Conservation (phyloP, 2,113 vertebrate species). For the Phaethornis superciliosus region DNA sequence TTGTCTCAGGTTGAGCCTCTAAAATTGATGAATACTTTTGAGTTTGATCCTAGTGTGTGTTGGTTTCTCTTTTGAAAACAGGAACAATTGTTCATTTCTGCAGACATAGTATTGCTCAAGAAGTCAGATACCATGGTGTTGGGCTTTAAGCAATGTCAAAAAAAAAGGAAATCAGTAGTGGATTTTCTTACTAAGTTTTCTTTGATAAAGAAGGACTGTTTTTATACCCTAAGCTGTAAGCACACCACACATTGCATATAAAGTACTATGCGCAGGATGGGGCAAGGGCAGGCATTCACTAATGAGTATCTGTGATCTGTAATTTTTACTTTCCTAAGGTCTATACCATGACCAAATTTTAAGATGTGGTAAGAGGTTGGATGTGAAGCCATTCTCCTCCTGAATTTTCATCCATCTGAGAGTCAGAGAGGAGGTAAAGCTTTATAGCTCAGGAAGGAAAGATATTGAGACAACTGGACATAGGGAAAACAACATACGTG, state of each 20-base stretch:
- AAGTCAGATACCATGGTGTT: background rate
- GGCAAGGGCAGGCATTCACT: background rate
- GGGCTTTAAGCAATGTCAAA: background rate
- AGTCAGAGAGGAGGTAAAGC: background rate
- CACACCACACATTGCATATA: rapidly evolving
- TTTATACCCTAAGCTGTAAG: background rate
- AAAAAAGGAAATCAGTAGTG: background rate
- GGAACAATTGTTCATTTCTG: background rate
- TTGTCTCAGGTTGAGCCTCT: background rate
- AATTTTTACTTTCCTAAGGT: background rate
- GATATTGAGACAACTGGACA: background rate
- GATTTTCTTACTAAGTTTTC: no score
- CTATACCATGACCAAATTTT: background rate
- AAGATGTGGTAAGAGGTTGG: background rate
- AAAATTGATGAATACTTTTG: background rate
- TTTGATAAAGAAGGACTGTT: no score
- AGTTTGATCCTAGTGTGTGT: background rate
- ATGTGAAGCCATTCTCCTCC: background rate
- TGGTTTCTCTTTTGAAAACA: background rate
- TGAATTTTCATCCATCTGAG: background rate
- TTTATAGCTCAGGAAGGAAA: background rate
- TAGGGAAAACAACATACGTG: background rate
- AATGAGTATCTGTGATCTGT: background rate
- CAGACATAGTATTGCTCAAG: background rate
- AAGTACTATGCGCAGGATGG: background rate